Percentiles rank a stretch among this genome's conserved stretches.
Evolutionary conservation across 2,797 vertebrate species (phyloP).

Genomic region (Masticophis lateralis): DNA sequence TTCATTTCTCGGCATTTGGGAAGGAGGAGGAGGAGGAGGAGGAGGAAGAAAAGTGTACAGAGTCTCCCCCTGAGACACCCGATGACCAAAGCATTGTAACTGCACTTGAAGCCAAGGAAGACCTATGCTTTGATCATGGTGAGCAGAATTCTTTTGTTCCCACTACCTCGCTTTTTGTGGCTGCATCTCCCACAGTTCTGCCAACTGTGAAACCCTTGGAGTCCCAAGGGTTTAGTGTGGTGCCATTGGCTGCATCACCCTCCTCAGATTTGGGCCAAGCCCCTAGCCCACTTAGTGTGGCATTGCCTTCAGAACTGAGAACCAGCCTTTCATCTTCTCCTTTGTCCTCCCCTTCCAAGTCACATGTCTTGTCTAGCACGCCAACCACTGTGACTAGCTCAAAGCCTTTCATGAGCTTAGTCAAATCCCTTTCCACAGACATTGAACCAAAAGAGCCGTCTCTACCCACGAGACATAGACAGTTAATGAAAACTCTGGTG

Average conservation of each 20-base stretch:
- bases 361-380: constrained; percentile 75
- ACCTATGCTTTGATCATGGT: constrained; percentile 80
- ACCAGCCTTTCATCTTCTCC: constrained; percentile 71
- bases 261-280: constrained; percentile 65
- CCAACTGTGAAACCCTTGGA: constrained; percentile 67
- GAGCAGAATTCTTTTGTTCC: constrained; percentile 62
- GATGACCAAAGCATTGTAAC: constrained; percentile 84
- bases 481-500: constrained; percentile 91
- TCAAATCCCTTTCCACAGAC: constrained; percentile 89
- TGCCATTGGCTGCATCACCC: constrained; percentile 69
- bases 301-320: constrained; percentile 81
- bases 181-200: constrained; percentile 58
- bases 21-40: constrained; percentile 95
- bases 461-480: constrained; percentile 79
- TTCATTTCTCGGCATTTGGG: constrained; percentile 93
- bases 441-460: constrained; percentile 81
- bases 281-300: constrained; percentile 72
- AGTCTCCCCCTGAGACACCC: constrained; percentile 68
- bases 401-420: constrained; percentile 84
- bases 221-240: constrained; percentile 61
- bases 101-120: constrained; percentile 89
- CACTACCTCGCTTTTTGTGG: constrained; percentile 63
- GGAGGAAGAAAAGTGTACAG: constrained; percentile 77
- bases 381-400: constrained; percentile 71
- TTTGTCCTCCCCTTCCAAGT: constrained; percentile 80